Conservation (phyloP, 2,797 vertebrate species). For the Tolypeutes matacus region DNA sequence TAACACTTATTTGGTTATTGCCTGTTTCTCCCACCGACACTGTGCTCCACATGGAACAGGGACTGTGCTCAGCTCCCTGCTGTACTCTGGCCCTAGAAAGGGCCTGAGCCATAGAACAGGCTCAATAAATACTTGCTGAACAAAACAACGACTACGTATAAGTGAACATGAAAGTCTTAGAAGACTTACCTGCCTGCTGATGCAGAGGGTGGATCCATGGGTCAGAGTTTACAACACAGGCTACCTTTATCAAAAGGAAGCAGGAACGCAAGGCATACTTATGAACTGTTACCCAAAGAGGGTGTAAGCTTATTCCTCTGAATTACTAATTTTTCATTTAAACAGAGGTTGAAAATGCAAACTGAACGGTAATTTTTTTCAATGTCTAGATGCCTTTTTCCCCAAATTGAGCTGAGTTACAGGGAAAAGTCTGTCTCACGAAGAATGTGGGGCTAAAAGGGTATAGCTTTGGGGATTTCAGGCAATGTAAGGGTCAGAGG, state of each 20-base stretch:
- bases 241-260: neutral
- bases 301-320: neutral
- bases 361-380: neutral
- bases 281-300: neutral
- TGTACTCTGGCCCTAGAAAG: neutral
- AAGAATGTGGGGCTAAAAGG: neutral
- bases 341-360: slow-evolving; percentile 48
- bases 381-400: neutral
- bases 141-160: neutral
- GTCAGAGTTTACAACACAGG: neutral
- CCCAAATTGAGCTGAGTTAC: neutral
- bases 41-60: neutral
- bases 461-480: neutral
- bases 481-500: neutral
- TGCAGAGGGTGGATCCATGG: neutral
- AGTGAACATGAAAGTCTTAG: neutral
- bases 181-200: neutral
- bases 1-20: neutral
- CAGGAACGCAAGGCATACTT: neutral
- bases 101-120: neutral
- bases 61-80: neutral
- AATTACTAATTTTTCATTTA: slow-evolving; percentile 33
- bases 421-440: neutral
- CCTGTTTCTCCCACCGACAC: neutral
- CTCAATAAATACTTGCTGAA: slow-evolving; percentile 1